Base-by-base conservation (phyloP, 2,888 invertebrate species). In the Mactromeris polynyma region DNA sequence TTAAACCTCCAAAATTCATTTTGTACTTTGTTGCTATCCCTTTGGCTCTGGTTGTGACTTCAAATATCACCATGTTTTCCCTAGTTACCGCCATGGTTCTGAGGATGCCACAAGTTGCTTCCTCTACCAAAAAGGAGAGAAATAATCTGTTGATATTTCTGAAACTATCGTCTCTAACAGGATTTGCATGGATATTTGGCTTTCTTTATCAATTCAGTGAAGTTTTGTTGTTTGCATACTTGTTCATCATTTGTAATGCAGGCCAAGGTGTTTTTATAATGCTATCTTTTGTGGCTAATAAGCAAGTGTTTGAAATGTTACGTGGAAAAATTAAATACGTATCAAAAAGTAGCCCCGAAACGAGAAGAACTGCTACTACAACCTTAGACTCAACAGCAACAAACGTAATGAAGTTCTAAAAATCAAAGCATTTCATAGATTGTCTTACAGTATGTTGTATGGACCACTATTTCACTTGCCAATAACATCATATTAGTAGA, bases 251-350 rank as follows among this genome's bases (percentile, higher is more conserved):
- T 33, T 78, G 89, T 17, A 89, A 87, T 64, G 91, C 89, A 17
- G 85, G 90, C 38, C 91, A 91, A 69, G 91, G 91, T 58, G 21
- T 91, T n/a, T 90, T 91, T 31, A 91, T 91, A 36, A 90, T 91
- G 89, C 9, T 87, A 33, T 90, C 91, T 31, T 91, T 91, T 78
- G 84, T 91, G 33, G 42, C 46, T 17, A 91, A 91, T 40, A 83
- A 81, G 58, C 82, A 90, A 6, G 87, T 90, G 21, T 73, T 77
- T 14, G 54, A 26, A 26, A 86, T 86, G 86, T 21, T 89, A 26
- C 82, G 58, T 40, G 21, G 14, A 19, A 77, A 77, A 77, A 6
- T 26, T 2, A 64, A 64, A 26, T 26, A 64, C 26, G 7, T 26
- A 64, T 26, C 2, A n/a, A 26, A 64, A n/a, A 26, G 11, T 9